Evolutionary conservation across 2,113 vertebrate genomes (phyloP), one percentile per base, ranked within the genome.

Genomic region (Tychaedon coryphoeus): DNA sequence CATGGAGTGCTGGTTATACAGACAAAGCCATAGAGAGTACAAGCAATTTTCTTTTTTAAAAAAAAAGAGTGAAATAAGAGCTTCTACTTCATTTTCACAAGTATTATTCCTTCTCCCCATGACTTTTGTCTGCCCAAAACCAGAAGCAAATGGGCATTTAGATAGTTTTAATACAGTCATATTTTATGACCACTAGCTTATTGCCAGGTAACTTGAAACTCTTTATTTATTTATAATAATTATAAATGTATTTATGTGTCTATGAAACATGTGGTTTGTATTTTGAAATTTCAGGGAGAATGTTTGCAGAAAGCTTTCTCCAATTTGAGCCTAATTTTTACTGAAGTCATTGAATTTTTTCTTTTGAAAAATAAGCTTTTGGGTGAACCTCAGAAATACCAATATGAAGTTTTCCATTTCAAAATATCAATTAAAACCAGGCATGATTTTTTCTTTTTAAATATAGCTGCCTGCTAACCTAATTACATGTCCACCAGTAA

Each of bases 371-470:
- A 83, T 74, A 92, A 96, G 60, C 78, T 93, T 91, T 95, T 77
- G 72, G 90, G 51, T 90, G 78, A 94, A 90, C 92, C 92, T 96
- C 93, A 88, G 60, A 80, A 93, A 88, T 29, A 83, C 56, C 71
- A 91, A 51, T 94, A 83, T 34, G 40, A 83, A 31, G 47, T 94
- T 96, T 84, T 94, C 71, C n/a, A 62, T 93, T 94, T 95, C 92
- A 95, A 90, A 96, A 91, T 92, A 95, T 86, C 93, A 90, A 62
- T 95, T 94, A 94, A 96, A 96, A 88, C 50, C 93, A 96, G 90
- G 64, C 78, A 88, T 9, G 40, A 90, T 36, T 90, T 84, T 81
- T 93, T 54, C 5, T 72, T 90, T 87, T 93, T 92, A 92, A 94
- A 92, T 90, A 90, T 83, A 90, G 66, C 77, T 94, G 38, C 58